phyloP scores from a whole-genome alignment of 2,113 vertebrate species.

The Xyrauchen texanus region DNA sequence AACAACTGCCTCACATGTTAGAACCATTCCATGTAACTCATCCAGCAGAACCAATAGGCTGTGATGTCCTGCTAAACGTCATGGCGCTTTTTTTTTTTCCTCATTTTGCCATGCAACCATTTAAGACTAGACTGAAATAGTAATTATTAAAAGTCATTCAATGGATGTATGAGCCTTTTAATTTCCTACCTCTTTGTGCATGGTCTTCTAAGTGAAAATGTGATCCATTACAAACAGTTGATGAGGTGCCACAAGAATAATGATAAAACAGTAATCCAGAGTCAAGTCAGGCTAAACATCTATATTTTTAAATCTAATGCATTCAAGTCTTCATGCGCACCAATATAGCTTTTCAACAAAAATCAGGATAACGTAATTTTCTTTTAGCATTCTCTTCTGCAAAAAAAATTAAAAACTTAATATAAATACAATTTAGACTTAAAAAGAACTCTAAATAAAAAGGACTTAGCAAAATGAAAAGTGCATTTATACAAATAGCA shows the following conservation, averaged over 20 bases:
- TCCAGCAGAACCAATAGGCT: background rate
- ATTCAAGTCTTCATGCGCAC: slow-evolving; percentile 79
- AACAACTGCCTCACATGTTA: background rate
- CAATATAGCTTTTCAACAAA: slow-evolving; percentile 70
- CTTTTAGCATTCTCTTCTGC: slow-evolving; percentile 70
- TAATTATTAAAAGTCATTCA: slow-evolving; percentile 70
- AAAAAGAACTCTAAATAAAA: slow-evolving; percentile 55
- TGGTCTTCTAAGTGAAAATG: slow-evolving; percentile 69
- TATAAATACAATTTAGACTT: slow-evolving; percentile 69
- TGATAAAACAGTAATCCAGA: slow-evolving; percentile 66
- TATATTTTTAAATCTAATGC: slow-evolving; percentile 75
- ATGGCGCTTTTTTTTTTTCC: slow-evolving; percentile 41
- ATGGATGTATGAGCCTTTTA: slow-evolving; percentile 40
- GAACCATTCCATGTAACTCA: background rate
- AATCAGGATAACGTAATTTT: slow-evolving; percentile 75
- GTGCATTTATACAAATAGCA: slow-evolving; percentile 89
- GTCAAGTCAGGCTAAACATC: slow-evolving; percentile 72
- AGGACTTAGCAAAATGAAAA: slow-evolving; percentile 89
- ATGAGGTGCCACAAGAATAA: slow-evolving; percentile 60
- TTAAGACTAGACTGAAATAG: slow-evolving; percentile 70
- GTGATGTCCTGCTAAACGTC: slow-evolving; percentile 44
- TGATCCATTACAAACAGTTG: slow-evolving; percentile 65
- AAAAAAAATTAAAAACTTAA: slow-evolving; percentile 72
- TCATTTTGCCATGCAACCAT: slow-evolving; percentile 48
- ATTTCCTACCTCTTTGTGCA: slow-evolving; percentile 65